phyloP scores from a whole-genome alignment of 92 coral and sea anemone species.

The Parazoanthus atlanticus region DNA sequence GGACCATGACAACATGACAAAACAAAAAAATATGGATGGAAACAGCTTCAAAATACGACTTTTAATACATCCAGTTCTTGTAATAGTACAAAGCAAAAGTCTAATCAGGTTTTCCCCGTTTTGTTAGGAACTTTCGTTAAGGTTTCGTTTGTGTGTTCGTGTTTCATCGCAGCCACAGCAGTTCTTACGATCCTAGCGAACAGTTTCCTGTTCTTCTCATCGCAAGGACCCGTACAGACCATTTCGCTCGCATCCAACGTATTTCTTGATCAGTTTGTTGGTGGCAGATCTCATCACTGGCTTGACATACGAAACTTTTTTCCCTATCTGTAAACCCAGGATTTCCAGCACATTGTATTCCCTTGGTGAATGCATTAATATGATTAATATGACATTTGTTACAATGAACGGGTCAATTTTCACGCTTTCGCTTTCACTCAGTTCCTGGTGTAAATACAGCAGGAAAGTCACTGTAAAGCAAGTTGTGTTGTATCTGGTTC shows the following conservation, averaged over 20 bases:
- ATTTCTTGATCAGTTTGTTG: background rate
- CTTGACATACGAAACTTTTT: background rate
- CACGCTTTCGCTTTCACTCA: background rate
- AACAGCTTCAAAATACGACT: no score
- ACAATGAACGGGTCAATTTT: background rate
- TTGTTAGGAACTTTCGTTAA: no score
- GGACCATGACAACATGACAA: no score
- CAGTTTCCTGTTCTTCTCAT: background rate
- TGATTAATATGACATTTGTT: background rate
- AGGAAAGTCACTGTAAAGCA: background rate
- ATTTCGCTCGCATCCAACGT: background rate
- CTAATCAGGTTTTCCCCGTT: no score
- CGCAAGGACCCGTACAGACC: background rate
- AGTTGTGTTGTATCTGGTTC: background rate
- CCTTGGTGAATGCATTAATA: background rate
- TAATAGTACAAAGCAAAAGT: no score
- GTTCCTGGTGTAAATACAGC: background rate
- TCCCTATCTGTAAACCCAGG: background rate
- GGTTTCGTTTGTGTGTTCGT: no score
- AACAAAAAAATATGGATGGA: no score
- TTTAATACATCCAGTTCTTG: no score
- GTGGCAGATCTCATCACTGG: background rate
- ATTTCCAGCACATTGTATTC: background rate
- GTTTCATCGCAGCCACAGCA: no score
- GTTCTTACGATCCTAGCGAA: no score